Base-by-base conservation (phyloP, 2,888 invertebrate species). In the Abrostola tripartita region DNA sequence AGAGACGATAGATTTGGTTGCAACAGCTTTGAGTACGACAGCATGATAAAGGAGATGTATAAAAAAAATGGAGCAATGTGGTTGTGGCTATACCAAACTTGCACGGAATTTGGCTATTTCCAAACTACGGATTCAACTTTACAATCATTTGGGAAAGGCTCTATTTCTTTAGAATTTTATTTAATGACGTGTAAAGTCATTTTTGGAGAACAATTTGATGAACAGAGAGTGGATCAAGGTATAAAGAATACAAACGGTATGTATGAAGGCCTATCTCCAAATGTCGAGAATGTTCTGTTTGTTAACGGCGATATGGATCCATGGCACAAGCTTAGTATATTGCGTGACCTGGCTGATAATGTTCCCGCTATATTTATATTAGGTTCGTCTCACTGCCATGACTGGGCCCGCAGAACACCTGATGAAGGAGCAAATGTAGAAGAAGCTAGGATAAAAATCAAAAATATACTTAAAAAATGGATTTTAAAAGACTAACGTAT, bases 101-200 rank as follows among this genome's bases (percentile, higher is more conserved):
- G 97, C 85, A 96, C 96, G 6, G 97, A 97, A 88, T 97, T 96
- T 82, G 97, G 97, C n/a, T 97, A 96, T 84, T 97, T 94, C 82
- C 96, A 96, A 86, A 96, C 96, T 0, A 95, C 96, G 0, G 94
- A 94, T 65, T 95, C 95, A 0, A 81, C 88, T 8, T 85, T 91
- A 1, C 95, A 95, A 24, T 95, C 96, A 0, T 97, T 97, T 83
- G 95, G 95, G 5, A 85, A 12, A 14, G 4, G 89, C 12, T 86
- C 89, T 12, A 76, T 95, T 52, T 88, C 92, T 0, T 54, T 95
- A 5, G 88, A 91, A 5, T 93, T 88, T 38, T 95, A 81, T 74
- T 84, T 87, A 5, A 86, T 87, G 10, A 73, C 89, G 37, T 95
- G 95, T 74, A 72, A 64, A 5, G 88, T 84, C 64, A 38, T 92